These are phyloP conservation scores for Leptothorax acervorum DNA, from an alignment of 2,888 invertebrate genomes.

Conservation along the genomic window DNA sequence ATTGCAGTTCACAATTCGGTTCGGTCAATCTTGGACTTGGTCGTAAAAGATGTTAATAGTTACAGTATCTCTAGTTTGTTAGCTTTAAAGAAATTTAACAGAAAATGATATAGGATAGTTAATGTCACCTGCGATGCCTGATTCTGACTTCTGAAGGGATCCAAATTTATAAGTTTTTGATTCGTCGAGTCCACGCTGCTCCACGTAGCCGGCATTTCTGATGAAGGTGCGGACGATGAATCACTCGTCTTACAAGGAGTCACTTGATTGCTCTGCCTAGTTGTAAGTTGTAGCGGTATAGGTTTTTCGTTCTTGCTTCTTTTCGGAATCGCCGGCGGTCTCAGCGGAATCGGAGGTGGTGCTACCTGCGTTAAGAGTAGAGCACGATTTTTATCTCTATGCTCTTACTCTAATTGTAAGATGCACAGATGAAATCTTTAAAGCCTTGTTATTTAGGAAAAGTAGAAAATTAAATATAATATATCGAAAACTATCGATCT, in stretches of 20 bases:
- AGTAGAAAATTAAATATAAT: background rate
- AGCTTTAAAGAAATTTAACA: background rate
- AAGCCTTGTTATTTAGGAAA: background rate
- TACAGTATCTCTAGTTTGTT: background rate
- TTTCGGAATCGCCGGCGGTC: conserved; percentile 87
- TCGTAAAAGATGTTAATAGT: background rate
- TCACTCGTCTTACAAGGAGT: conserved; percentile 75
- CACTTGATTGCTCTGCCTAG: conserved; percentile 45
- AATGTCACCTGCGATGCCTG: conserved; percentile 22
- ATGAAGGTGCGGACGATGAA: conserved; percentile 83
- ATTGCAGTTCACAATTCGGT: background rate
- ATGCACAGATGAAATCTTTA: background rate
- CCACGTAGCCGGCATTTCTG: conserved; percentile 53
- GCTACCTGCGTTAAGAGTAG: conserved; percentile 74
- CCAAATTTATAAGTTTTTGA: conserved; percentile 79
- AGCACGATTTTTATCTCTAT: background rate
- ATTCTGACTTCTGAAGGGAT: conserved; percentile 54
- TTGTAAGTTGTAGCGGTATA: conserved; percentile 71
- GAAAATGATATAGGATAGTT: background rate
- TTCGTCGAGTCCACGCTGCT: conserved; percentile 64
- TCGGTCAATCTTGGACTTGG: background rate
- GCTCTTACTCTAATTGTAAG: background rate
- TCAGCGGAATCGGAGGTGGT: conserved; percentile 86
- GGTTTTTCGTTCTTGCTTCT: conserved; percentile 83
- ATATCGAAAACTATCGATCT: background rate